A percentile compares a stretch with the other conserved stretches of the same genome.
phyloP scores from a whole-genome alignment of 2,888 invertebrate species.

The Spatulosminthurus flaviceps region DNA sequence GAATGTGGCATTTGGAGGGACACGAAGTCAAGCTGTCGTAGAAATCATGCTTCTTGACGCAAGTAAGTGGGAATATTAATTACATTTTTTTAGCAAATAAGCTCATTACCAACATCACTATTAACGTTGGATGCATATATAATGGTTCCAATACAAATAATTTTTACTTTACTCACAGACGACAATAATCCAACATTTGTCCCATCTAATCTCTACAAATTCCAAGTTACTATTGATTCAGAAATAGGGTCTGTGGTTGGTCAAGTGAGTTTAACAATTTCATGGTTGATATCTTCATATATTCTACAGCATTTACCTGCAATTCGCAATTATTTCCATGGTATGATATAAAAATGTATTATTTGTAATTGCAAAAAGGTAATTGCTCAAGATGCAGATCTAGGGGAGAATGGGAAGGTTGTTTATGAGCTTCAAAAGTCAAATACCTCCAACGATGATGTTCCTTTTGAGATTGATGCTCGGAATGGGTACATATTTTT shows the following conservation, averaged over 20 bases:
- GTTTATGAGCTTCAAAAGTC: slow-evolving; percentile 76
- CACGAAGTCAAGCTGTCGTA: slow-evolving; percentile 73
- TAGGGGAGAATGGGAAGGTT: slow-evolving; percentile 80
- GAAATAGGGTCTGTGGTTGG: slow-evolving; percentile 79
- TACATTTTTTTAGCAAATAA: not conserved
- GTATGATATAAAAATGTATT: not conserved
- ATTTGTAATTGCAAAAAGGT: slow-evolving; percentile 68
- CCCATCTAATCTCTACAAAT: slow-evolving; percentile 84
- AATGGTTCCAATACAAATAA: not conserved
- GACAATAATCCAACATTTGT: slow-evolving; percentile 75
- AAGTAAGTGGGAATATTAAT: slow-evolving; percentile 74
- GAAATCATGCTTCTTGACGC: slow-evolving; percentile 86
- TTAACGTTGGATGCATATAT: not conserved
- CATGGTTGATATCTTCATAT: no score
- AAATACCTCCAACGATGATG: slow-evolving; percentile 68
- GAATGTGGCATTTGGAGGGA: slow-evolving; percentile 67
- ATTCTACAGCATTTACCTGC: no score
- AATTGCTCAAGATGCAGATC: slow-evolving; percentile 78
- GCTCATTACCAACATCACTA: not conserved
- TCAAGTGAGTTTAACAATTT: slow-evolving; percentile 69
- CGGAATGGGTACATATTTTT: slow-evolving; percentile 77
- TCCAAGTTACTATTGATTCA: slow-evolving; percentile 76
- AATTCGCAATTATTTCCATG: no score
- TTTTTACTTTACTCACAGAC: slow-evolving; percentile 15
- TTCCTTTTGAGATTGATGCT: slow-evolving; percentile 77